A percentile compares a stretch with the other conserved stretches of the same genome.
phyloP scores from a whole-genome alignment of 2,113 vertebrate species.

The Halichoerus grypus region DNA sequence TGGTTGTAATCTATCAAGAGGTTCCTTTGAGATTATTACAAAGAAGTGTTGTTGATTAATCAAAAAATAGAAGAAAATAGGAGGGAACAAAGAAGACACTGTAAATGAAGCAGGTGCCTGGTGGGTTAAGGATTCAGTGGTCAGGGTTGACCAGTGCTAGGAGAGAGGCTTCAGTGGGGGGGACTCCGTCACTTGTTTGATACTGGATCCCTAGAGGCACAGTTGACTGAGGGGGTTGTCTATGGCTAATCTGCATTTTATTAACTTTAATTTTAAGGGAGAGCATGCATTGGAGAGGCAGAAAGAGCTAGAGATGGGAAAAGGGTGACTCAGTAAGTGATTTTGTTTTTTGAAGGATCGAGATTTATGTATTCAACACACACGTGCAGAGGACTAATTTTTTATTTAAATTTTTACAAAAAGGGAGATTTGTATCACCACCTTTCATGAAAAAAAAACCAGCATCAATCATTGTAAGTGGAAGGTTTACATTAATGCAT shows the following conservation, averaged over 20 bases:
- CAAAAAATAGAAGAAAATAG: not conserved
- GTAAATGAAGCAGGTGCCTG: not conserved
- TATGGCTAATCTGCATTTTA: not conserved
- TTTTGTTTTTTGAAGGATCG: not conserved
- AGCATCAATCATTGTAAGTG: not conserved
- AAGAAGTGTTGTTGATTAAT: conserved; percentile 28
- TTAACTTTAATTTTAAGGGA: not conserved
- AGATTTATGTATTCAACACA: conserved; percentile 41
- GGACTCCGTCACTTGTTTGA: not conserved
- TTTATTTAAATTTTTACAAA: not conserved
- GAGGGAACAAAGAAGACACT: not conserved
- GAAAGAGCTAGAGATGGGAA: not conserved
- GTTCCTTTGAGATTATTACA: conserved; percentile 55
- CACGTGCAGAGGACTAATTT: not conserved
- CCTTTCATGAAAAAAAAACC: not conserved
- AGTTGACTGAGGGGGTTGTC: not conserved
- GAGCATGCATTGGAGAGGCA: not conserved
- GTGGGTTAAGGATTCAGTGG: not conserved
- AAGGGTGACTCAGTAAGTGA: not conserved
- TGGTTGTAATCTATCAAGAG: not conserved
- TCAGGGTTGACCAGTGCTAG: not conserved
- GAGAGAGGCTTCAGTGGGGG: not conserved
- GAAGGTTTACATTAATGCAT: not conserved
- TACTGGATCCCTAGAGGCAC: too few relatives aligned
- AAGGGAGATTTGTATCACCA: not conserved